These are phyloP conservation scores for Pyrocephalus nanus DNA, from an alignment of 2,797 vertebrate species.

Conservation along the genomic window DNA sequence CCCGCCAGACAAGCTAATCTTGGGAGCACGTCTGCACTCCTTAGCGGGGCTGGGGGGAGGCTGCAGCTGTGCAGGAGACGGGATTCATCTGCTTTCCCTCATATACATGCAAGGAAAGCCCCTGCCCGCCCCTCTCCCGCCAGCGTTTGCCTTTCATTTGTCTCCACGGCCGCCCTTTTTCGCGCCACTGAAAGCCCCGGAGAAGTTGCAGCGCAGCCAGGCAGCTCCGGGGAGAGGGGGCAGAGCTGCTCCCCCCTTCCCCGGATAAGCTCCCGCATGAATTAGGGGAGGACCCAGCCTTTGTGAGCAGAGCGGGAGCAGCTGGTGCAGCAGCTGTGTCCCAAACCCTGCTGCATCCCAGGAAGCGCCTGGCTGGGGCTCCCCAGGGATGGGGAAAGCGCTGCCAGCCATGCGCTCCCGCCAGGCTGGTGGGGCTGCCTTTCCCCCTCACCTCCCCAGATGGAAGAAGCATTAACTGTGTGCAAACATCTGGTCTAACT, in stretches of 20 bases:
- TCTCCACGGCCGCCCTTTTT: neutral
- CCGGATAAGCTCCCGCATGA: neutral
- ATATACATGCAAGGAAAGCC: neutral
- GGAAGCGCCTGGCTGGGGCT: conserved; percentile 27
- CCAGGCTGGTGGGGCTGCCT: neutral
- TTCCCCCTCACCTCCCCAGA: neutral
- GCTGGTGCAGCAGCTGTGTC: conserved; percentile 67
- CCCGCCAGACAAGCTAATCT: neutral
- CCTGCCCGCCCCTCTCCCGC: neutral
- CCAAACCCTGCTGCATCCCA: conserved; percentile 5
- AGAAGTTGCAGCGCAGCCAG: neutral
- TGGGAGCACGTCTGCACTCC: neutral
- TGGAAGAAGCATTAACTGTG: neutral
- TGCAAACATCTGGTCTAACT: conserved; percentile 46
- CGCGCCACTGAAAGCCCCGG: neutral
- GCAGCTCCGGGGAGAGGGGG: neutral
- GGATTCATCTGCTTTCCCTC: neutral
- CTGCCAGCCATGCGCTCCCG: neutral
- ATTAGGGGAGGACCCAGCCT: neutral
- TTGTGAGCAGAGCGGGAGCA: conserved; percentile 55
- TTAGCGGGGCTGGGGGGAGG: neutral
- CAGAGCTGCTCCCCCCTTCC: neutral
- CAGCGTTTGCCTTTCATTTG: neutral
- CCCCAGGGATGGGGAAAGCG: neutral
- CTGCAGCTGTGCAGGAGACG: neutral